Base-by-base conservation (phyloP, 2,888 invertebrate species). In the Onchidella celtica region DNA sequence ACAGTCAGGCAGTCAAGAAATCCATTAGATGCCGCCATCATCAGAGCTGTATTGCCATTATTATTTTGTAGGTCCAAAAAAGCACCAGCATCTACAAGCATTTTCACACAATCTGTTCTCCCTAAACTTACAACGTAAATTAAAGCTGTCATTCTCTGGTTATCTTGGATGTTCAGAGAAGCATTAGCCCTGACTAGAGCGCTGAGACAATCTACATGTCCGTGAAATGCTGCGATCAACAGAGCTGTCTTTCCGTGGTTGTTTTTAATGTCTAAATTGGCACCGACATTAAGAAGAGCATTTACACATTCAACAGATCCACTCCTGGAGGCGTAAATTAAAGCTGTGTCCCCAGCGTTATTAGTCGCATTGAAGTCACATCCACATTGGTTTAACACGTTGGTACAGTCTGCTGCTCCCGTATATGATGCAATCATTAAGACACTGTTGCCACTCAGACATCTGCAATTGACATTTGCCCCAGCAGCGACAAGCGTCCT, bases 341-440 rank as follows among this genome's bases (percentile, higher is more conserved):
- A 91, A 75, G 86, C 87, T 0, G 84, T 90, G 1, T 87, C 89
- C 1, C 85, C 84, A 11, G 6, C 9, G 47, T 47, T 6, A 47
- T 47, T 17, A 17, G 47, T 47, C 17, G 47, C 47, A 47, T 47
- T 17, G 47, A 47, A 11, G 9, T 17, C 17, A 6, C 9, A 6
- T 17, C 47, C 47, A 47, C 9, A 6, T 6, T 6, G 6, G 6
- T 11, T 6, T 17, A 47, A 47, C 17, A 47, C 17, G 6, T 47
- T 6, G 6, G 17, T 47, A 6, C 17, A 17, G 47, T 47, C 47
- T 47, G 47, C 47, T 11, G 6, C 47, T 11, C 47, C 47, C 17
- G 9, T 6, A 6, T 17, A 11, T 6, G 47, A 47, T 6, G 47
- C 47, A 47, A 6, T 11, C 47, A 47, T 47, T n/a, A n/a, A n/a